phyloP scores from a whole-genome alignment of 2,113 vertebrate species.

The Ploceus nigricollis region DNA sequence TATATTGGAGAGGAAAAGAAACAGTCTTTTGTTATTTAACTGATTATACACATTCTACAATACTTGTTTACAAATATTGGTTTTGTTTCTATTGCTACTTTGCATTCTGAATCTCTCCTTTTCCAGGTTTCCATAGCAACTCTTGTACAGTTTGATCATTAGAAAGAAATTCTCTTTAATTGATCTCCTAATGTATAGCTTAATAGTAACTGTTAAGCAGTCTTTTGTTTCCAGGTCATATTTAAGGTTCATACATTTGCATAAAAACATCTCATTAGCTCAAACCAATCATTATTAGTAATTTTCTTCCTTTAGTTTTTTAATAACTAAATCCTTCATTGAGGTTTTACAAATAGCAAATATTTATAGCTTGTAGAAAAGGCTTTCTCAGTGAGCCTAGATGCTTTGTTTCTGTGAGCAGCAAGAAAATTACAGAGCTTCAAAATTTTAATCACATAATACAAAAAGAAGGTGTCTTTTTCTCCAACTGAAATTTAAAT shows the following conservation, averaged over 20 bases:
- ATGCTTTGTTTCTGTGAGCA: conserved; percentile 67
- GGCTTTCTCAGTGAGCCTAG: conserved; percentile 67
- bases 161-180: conserved; percentile 93
- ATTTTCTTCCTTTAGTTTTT: conserved; percentile 88
- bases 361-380: conserved; percentile 85
- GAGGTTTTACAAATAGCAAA: conserved; percentile 83
- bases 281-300: conserved; percentile 92
- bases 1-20: not conserved
- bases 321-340: conserved; percentile 83
- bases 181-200: conserved; percentile 97
- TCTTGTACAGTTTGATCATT: conserved; percentile 77
- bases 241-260: conserved; percentile 89
- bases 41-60: conserved; percentile 69
- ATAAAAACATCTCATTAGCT: conserved; percentile 90
- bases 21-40: conserved; percentile 61
- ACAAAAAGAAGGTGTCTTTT: conserved; percentile 32
- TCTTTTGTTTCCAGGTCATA: conserved; percentile 98
- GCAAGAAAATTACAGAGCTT: conserved; percentile 74
- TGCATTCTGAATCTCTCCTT: conserved; percentile 70
- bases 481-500: conserved; percentile 13
- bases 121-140: conserved; percentile 85
- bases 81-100: conserved; percentile 69
- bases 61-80: conserved; percentile 80
- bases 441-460: conserved; percentile 57
- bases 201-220: conserved; percentile 89